Evolutionary conservation across 2,113 vertebrate genomes (phyloP).

Genomic region (Hydropotes inermis): DNA sequence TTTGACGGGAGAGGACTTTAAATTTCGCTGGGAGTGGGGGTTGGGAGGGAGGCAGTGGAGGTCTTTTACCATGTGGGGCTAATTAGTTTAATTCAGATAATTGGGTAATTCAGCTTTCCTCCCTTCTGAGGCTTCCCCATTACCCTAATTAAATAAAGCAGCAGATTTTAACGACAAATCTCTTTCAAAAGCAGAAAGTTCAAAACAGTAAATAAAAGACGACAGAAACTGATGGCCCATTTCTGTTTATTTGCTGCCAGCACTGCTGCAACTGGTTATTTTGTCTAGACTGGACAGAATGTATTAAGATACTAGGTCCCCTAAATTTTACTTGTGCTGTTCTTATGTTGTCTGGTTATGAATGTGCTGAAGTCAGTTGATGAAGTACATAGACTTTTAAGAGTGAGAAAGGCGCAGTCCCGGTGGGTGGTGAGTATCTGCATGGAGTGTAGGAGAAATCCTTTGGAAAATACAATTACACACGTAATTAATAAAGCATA

Average conservation of each 20-base stretch:
- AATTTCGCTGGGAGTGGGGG: background rate
- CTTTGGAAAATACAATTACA: background rate
- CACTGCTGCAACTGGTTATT: background rate
- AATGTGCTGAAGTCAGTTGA: background rate
- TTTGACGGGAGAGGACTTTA: background rate
- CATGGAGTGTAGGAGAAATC: background rate
- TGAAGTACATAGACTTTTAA: background rate
- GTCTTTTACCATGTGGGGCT: background rate
- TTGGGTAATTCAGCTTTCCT: background rate
- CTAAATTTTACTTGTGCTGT: background rate
- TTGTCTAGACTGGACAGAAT: background rate
- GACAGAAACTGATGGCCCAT: background rate
- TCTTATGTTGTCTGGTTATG: background rate
- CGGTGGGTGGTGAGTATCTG: background rate
- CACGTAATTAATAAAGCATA: background rate
- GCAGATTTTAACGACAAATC: constrained; percentile 20
- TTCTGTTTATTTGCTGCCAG: background rate
- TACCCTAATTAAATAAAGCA: constrained; percentile 33
- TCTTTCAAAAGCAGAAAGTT: constrained; percentile 7
- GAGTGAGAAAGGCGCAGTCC: background rate
- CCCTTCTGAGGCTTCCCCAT: background rate
- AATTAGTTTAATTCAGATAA: constrained; percentile 34
- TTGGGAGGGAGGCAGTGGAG: background rate
- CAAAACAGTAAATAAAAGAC: background rate
- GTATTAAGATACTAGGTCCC: background rate